Evolutionary conservation across 2,113 vertebrate species (phyloP).

Genomic region (Psittacus erithacus): DNA sequence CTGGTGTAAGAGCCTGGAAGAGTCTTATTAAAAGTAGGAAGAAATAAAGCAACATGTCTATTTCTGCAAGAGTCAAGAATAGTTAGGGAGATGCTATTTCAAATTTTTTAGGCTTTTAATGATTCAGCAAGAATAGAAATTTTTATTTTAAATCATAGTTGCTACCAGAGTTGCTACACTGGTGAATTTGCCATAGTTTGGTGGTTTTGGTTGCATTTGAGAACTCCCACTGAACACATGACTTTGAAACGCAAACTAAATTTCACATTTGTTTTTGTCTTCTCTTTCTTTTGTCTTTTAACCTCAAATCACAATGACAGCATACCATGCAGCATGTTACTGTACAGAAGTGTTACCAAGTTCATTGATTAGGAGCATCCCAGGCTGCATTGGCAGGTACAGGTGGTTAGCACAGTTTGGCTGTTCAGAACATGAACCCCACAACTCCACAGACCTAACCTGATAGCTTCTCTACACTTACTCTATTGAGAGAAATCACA

Average conservation of each 20-base stretch:
- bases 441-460: neutral
- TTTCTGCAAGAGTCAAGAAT: neutral
- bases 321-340: neutral
- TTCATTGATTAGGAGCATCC: fast-evolving
- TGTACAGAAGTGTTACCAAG: neutral
- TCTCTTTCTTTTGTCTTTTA: neutral
- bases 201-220: fast-evolving
- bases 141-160: neutral
- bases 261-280: neutral
- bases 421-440: neutral
- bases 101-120: neutral
- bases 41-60: neutral
- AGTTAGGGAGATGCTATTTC: neutral
- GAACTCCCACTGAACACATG: neutral
- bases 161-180: neutral
- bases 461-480: neutral
- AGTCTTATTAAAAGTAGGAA: neutral
- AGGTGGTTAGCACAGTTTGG: neutral
- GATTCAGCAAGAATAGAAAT: neutral
- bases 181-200: neutral
- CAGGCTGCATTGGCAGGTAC: neutral
- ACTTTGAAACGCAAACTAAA: neutral
- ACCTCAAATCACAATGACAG: neutral
- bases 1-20: neutral
- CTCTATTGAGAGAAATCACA: neutral